These are phyloP conservation scores for Numida meleagris DNA, from an alignment of 2,113 vertebrate species.

Conservation along the genomic window DNA sequence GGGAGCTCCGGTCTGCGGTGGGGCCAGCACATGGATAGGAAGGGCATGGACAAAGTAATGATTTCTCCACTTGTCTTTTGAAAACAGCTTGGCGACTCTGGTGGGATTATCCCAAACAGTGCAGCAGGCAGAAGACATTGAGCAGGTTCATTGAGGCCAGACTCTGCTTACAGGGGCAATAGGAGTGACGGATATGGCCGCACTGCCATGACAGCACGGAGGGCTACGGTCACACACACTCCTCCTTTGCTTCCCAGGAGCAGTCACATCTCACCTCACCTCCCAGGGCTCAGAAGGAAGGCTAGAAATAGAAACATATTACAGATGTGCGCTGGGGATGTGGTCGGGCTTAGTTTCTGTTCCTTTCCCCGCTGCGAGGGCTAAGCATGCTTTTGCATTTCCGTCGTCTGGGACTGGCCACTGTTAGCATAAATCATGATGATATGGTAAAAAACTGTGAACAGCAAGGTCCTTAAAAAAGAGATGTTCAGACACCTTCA, in stretches of 20 bases:
- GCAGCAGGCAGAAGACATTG: accelerated
- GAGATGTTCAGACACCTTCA: background rate
- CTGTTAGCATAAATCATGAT: background rate
- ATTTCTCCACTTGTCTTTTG: background rate
- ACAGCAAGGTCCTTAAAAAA: background rate
- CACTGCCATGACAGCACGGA: background rate
- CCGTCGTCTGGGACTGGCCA: background rate
- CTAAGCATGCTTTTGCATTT: background rate
- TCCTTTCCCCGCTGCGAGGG: background rate
- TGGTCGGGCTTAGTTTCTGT: background rate
- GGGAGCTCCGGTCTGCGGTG: accelerated
- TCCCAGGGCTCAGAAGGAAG: background rate
- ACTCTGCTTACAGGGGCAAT: background rate
- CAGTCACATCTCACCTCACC: background rate
- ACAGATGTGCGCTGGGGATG: background rate
- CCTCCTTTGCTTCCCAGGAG: background rate
- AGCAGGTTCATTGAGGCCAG: background rate
- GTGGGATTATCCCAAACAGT: background rate
- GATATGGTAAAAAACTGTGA: background rate
- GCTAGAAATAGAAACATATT: background rate
- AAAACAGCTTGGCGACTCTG: background rate
- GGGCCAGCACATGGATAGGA: background rate
- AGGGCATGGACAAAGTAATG: background rate
- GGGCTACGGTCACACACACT: background rate
- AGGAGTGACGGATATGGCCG: background rate